phyloP scores from a whole-genome alignment of 2,113 vertebrate genomes.

The Coracopsis vasa region DNA sequence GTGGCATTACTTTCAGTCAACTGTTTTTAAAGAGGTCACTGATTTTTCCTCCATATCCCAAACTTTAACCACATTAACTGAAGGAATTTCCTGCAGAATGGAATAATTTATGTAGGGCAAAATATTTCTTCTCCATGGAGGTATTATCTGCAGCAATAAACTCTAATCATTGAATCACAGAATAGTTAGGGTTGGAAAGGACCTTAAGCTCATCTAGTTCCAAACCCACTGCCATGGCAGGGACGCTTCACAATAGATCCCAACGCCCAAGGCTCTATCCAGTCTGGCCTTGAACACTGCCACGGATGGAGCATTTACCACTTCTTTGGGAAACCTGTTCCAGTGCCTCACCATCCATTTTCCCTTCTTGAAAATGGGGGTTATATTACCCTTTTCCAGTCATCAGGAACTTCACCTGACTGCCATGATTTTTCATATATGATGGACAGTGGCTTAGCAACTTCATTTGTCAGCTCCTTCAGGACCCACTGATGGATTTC shows the following conservation, averaged over 20 bases:
- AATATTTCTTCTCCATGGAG: not conserved
- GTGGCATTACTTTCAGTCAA: not conserved
- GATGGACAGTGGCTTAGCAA: not conserved
- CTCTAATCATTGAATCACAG: not conserved
- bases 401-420: not conserved
- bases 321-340: not conserved
- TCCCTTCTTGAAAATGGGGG: not conserved
- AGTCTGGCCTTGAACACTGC: not conserved
- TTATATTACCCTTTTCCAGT: not conserved
- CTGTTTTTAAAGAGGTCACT: not conserved
- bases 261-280: not conserved
- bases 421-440: not conserved
- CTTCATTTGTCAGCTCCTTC: not conserved
- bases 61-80: not conserved
- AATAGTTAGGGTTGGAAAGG: not conserved
- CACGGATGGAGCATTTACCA: not conserved
- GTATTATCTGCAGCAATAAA: not conserved
- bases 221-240: not conserved
- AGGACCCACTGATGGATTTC: not conserved
- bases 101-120: not conserved
- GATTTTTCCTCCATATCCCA: not conserved
- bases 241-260: not conserved
- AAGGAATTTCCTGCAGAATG: not conserved
- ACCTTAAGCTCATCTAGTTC: not conserved
- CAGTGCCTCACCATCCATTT: not conserved